These are phyloP conservation scores for Vanessa cardui DNA, from an alignment of 2,888 invertebrate species.

Conservation along the genomic window DNA sequence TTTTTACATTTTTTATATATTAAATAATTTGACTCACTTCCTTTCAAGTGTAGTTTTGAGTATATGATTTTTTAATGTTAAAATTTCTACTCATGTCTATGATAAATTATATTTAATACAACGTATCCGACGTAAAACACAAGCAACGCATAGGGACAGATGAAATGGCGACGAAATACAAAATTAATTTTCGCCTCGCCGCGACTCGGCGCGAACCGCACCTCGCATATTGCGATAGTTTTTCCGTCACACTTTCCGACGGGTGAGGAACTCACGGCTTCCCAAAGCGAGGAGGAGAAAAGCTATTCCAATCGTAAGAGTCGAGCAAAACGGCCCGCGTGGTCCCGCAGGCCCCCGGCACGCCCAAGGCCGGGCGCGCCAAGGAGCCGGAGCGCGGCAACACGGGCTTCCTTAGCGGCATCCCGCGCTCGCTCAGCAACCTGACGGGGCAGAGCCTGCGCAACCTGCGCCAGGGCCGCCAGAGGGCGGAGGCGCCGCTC, in stretches of 20 bases:
- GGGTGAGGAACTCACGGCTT: not conserved
- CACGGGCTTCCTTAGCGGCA: slow-evolving; percentile 71
- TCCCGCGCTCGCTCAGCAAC: slow-evolving; percentile 75
- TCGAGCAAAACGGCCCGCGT: slow-evolving; percentile 34
- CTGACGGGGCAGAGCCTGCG: slow-evolving; percentile 74
- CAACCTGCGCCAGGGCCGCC: slow-evolving; percentile 62
- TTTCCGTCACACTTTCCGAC: slow-evolving; percentile 3
- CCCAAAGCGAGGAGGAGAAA: no score
- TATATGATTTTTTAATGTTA: no score
- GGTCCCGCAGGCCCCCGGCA: slow-evolving; percentile 37
- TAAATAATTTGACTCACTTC: not conserved
- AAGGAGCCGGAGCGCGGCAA: slow-evolving; percentile 45
- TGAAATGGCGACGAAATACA: slow-evolving; percentile 10
- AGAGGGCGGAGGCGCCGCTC: slow-evolving; percentile 60
- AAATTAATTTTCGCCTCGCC: slow-evolving; percentile 59
- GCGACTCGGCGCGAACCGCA: slow-evolving; percentile 39
- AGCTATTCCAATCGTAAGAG: no score
- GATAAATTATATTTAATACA: no score
- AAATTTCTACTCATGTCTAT: no score
- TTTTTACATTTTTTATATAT: not conserved
- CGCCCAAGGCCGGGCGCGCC: slow-evolving; percentile 43
- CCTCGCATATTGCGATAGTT: slow-evolving; percentile 35
- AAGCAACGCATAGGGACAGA: slow-evolving; percentile 43
- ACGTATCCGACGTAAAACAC: not conserved
- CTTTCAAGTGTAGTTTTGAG: no score